Base-by-base conservation (phyloP, 2,113 vertebrate species). In the Ceyx cyanopectus region DNA sequence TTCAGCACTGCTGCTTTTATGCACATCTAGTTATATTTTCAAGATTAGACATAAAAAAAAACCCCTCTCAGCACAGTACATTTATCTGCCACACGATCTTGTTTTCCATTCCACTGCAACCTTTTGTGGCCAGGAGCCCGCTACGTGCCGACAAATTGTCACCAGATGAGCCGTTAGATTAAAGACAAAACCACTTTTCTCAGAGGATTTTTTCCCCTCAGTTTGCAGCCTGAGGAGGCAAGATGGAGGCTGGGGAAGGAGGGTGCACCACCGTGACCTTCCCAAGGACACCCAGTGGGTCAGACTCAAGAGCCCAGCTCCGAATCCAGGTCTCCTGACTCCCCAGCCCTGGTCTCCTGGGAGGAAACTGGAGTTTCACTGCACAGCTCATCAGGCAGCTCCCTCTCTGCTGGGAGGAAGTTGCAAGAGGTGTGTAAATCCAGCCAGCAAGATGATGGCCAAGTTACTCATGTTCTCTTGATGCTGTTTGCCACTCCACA, bases 11-110 rank as follows among this genome's bases (percentile, higher is more conserved):
- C 22, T 67, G 3, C 0, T 10, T 72, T 75, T 2, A 20, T 27
- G 63, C 62, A 66, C 60, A 7, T 12, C 19, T 10, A 72, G 61
- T 8, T 85, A 56, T 53, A 60, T 74, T 68, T 66, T 15, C 56
- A 60, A 91, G 65, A 83, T 57, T 40, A 56, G n/a, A 74, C 16
- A 6, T 48, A 20, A 11, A 51, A 94, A 69, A 45, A 65, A 9
- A 37, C 9, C 37, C 37, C 37, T 37, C 37, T 43, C 92, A 74
- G 79, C 21, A 8, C 14, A 16, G 43, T 14, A 5, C 9, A 5
- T 76, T 84, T 92, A 92, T 94, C 95, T 92, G 57, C 81, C 81
- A 45, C 79, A 74, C 29, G 46, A 96, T 95, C 94, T 94, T 80
- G 70, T 75, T 94, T 89, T 87, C 75, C 81, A 70, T 67, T 70